Conservation (phyloP, 2,797 vertebrate genomes). For the Paedocypris micromegethes region DNA sequence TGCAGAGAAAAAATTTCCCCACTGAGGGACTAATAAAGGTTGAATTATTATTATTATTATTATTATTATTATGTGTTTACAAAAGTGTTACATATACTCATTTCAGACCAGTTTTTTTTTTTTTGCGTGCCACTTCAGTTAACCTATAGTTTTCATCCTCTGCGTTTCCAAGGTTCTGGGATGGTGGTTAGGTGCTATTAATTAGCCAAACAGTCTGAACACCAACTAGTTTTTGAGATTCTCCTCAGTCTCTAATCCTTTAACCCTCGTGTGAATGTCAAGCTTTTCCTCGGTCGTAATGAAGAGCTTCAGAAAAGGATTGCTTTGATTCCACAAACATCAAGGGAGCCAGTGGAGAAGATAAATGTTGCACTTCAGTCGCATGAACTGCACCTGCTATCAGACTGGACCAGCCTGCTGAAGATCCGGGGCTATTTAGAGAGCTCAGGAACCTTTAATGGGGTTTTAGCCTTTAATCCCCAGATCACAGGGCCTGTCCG, state of each 20-base stretch:
- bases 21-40: too few species aligned
- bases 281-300: conserved; percentile 2
- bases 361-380: conserved; percentile 35
- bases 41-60: too few species aligned
- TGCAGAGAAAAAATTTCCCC: too few species aligned
- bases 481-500: conserved; percentile 39
- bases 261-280: conserved; percentile 1
- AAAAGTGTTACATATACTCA: too few species aligned
- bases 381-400: conserved; percentile 44
- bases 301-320: conserved; percentile 8
- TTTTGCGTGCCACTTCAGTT: too few species aligned
- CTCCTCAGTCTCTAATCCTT: neutral
- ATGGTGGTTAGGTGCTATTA: too few species aligned
- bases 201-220: neutral
- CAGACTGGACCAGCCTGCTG: conserved; percentile 33
- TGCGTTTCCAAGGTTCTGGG: too few species aligned
- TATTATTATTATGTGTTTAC: too few species aligned
- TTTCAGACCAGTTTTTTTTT: too few species aligned
- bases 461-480: conserved; percentile 56
- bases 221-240: neutral
- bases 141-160: too few species aligned
- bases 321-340: conserved; percentile 10
- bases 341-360: conserved; percentile 9
- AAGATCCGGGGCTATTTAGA: conserved; percentile 53
- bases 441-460: conserved; percentile 40